Evolutionary conservation across 37 sponge, comb jelly and placozoan species (phyloP), one percentile per base, ranked within the genome.

Genomic region (Corticium candelabrum): DNA sequence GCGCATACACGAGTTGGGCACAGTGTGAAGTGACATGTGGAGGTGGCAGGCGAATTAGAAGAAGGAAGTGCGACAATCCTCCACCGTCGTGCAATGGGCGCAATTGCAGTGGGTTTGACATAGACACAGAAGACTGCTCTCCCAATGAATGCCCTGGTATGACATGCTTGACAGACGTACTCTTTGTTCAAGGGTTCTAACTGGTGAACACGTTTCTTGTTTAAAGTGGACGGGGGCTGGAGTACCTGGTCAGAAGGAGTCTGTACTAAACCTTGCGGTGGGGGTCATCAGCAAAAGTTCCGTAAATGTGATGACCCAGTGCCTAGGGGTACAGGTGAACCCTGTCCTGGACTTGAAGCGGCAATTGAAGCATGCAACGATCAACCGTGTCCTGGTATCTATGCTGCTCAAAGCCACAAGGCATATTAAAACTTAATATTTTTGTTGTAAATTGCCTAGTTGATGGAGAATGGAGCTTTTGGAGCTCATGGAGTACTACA

Each of bases 301-400:
- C 69, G 88, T 41, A 37, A 5, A 27, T 85, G 81, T 81, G 40
- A 69, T 36, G 76, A 85, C 68, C 43, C 37, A 0, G 62, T 57
- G n/a, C 39, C 77, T 2, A 70, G 67, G 7, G 37, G 27, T 69
- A 74, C 79, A 2, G 84, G 84, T 2, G 68, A 39, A 21, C 4
- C 5, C 11, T 87, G 88, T 76, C 11, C 32, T 3, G 88, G 88
- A 34, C 37, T 34, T 30, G 11, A 3, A 39, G 0, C 4, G 7
- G 68, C 78, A 27, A 37, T 5, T 1, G 3, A 32, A 40, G 34
- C 50, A 39, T 87, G 88, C 43, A 87, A 87, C 79, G 33, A 34
- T n/a, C 74, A 80, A 56, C 38, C 35, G 67, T 87, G 88, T 70
- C 87, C 90, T 57, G 82, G 89, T 86, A 80, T 82, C 11, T 50